Base-by-base conservation (phyloP, 2,888 invertebrate species). In the Mesodorylaimus sp. region DNA sequence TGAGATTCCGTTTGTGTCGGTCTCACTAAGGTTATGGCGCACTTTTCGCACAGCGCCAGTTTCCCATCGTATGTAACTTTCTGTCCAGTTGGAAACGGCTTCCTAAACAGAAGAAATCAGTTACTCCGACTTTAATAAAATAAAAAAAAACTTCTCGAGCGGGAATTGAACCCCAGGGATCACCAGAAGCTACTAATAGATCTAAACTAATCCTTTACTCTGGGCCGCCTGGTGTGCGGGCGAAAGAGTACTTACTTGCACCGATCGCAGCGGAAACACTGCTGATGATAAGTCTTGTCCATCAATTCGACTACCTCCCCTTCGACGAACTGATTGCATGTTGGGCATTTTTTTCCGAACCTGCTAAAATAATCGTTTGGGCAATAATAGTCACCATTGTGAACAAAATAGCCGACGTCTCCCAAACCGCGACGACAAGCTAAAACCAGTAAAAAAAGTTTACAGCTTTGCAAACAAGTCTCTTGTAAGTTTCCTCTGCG, bases 321-420 rank as follows among this genome's bases (percentile, higher is more conserved):
- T 71, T 89, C 88, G 48, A 91, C 88, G 71, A 85, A 89, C 65
- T 81, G 81, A 55, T 79, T 77, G 71, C 89, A 91, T 48, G 81
- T 80, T 56, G 83, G 82, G 70, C 89, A 91, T 63, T 84, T 82
- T 51, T 87, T 88, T 59, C 81, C 81, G 70, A 80, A 76, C 56
- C 73, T 70, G 65, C 76, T 68, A 63, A 74, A 74, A 59, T 75
- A 75, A 59, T 74, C 74, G 47, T 71, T 76, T 28, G 79, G 79
- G 73, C 89, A 91, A 71, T 81, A 89, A 73, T 88, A 89, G 66
- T 79, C 77, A 54, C 80, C 80, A 68, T 86, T 86, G 71, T 86
- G 86, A 67, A 80, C 80, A 74, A 89, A 91, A 75, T 88, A 91
- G 57, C 89, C 88, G 58, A 88, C 88, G 64, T 81, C 80, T 54